Percentiles rank a stretch among this genome's conserved stretches.
These are phyloP conservation scores for Tanytarsus gracilentus DNA, from an alignment of 2,888 invertebrate species.

Conservation along the genomic window DNA sequence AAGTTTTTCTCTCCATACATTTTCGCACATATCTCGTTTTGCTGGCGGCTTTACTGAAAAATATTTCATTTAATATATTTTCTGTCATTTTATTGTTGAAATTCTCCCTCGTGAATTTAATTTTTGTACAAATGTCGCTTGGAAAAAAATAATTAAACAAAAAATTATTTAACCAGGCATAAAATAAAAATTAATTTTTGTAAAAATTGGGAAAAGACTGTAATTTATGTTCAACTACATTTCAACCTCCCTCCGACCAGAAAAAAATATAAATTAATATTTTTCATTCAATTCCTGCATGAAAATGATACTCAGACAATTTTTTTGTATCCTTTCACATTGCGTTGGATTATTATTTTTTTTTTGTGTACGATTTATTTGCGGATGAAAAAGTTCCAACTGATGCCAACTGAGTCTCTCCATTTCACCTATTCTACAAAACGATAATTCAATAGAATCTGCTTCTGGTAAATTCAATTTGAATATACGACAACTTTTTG, in stretches of 20 bases:
- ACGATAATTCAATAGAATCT: slow-evolving; percentile 8
- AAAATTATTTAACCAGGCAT: not conserved
- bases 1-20: slow-evolving; percentile 1
- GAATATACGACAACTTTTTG: not conserved
- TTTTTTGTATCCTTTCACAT: not conserved
- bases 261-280: not conserved
- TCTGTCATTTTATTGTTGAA: not conserved
- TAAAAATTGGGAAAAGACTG: not conserved
- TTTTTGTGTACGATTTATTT: not conserved
- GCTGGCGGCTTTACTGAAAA: not conserved
- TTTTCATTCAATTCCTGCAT: slow-evolving; percentile 1
- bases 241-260: not conserved
- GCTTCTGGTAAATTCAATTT: slow-evolving; percentile 3
- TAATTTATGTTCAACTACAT: not conserved
- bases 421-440: not conserved
- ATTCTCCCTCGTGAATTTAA: not conserved
- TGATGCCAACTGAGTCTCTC: slow-evolving; percentile 1
- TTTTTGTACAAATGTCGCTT: not conserved
- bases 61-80: not conserved
- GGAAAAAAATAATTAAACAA: not conserved
- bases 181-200: not conserved
- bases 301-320: not conserved
- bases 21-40: not conserved
- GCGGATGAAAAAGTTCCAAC: not conserved
- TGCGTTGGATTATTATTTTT: not conserved